Percentiles rank a stretch among this genome's conserved stretches.
Conservation (phyloP, 2,113 vertebrate genomes). For the Coracopsis vasa region DNA sequence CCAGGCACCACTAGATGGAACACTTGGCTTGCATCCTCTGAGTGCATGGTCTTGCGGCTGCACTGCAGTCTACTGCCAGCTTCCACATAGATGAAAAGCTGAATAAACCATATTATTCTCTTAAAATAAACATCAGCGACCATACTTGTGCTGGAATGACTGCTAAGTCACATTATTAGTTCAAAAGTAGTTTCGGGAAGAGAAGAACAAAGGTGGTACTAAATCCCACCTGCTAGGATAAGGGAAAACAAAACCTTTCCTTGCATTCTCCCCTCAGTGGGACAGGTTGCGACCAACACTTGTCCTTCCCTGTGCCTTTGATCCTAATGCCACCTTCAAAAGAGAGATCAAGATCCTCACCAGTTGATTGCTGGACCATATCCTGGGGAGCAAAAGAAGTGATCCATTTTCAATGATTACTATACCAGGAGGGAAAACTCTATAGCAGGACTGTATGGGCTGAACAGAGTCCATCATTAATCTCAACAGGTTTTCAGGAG, state of each 20-base stretch:
- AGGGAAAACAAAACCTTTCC: background rate
- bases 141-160: background rate
- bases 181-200: background rate
- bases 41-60: background rate
- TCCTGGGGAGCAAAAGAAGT: background rate
- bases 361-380: background rate
- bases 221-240: background rate
- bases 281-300: background rate
- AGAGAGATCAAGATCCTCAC: background rate
- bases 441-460: background rate
- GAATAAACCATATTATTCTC: background rate
- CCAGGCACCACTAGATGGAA: slow-evolving; percentile 39
- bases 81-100: background rate
- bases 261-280: background rate
- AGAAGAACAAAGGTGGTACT: background rate
- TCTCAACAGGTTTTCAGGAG: background rate
- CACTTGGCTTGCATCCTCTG: background rate
- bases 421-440: background rate
- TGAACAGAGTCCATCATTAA: background rate
- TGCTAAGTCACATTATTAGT: background rate
- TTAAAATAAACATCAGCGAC: background rate
- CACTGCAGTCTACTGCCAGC: background rate
- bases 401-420: background rate
- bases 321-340: background rate
- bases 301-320: background rate